Conservation (phyloP, 2,888 invertebrate species). For the Drosophila anceps region DNA sequence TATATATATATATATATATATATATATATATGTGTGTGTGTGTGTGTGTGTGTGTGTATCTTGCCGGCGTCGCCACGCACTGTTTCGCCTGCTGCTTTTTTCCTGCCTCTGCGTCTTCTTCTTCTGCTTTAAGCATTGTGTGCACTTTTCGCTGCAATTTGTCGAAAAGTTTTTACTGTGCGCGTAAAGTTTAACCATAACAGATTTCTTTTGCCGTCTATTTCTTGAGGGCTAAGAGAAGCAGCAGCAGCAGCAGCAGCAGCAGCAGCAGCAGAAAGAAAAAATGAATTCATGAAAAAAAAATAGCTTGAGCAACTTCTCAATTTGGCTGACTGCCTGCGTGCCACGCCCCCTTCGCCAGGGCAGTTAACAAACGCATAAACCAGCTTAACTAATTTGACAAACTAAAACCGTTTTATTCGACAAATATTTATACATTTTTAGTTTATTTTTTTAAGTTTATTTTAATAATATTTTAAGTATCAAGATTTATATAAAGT, state of each 20-base stretch:
- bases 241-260: too few species aligned
- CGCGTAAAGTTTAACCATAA: conserved; percentile 74
- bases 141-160: conserved; percentile 75
- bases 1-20: conserved; percentile 3
- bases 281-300: not conserved
- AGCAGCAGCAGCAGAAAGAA: too few species aligned
- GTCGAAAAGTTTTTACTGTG: conserved; percentile 67
- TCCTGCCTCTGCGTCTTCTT: conserved; percentile 1
- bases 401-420: conserved; percentile 35
- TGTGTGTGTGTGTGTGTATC: conserved; percentile 21
- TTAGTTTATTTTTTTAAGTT: not conserved
- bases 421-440: not conserved
- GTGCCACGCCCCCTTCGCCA: not conserved
- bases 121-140: conserved; percentile 51
- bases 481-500: not conserved
- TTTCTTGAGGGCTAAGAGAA: conserved; percentile 24
- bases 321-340: conserved; percentile 21
- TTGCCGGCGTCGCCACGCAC: conserved; percentile 71
- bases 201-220: conserved; percentile 67
- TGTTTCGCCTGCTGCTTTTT: conserved; percentile 48
- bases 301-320: conserved; percentile 39
- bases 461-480: not conserved
- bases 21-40: not conserved
- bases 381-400: conserved; percentile 41
- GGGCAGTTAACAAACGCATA: conserved; percentile 38